Conservation (phyloP, 2,888 invertebrate genomes). For the Abrostola tripartita region DNA sequence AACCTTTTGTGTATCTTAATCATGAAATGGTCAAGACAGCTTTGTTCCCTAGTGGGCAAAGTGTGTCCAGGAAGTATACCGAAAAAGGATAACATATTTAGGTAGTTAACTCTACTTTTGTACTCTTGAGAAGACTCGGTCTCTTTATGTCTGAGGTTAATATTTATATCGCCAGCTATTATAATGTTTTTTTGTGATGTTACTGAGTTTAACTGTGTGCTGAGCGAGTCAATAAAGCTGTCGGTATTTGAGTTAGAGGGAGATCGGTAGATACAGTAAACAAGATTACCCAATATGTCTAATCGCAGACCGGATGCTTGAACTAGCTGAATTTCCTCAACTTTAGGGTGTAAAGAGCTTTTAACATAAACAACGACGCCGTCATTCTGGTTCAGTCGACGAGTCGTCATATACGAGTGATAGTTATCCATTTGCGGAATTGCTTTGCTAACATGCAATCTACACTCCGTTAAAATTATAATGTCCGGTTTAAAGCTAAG, state of each 20-base stretch:
- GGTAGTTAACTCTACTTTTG: conserved; percentile 8
- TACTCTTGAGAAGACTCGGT: neutral
- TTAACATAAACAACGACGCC: conserved; percentile 32
- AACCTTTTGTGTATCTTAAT: neutral
- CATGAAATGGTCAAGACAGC: neutral
- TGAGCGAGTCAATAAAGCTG: conserved; percentile 5
- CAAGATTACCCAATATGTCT: conserved; percentile 7
- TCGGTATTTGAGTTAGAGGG: conserved; percentile 27
- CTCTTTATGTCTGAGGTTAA: no score
- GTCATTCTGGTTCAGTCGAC: conserved; percentile 32
- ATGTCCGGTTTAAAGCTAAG: no score
- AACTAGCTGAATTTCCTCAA: conserved; percentile 29
- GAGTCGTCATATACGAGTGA: conserved; percentile 10
- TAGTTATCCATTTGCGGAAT: no score
- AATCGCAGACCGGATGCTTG: conserved; percentile 37
- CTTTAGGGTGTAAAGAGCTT: conserved; percentile 9
- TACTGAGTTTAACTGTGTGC: conserved; percentile 13
- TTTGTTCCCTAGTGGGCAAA: conserved; percentile 11
- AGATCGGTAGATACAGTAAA: conserved; percentile 36
- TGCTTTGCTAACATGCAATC: no score
- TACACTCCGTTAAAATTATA: no score
- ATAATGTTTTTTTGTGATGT: neutral
- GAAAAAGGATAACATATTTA: conserved; percentile 1
- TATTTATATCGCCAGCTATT: no score
- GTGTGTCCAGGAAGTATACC: conserved; percentile 11